Conservation (phyloP, 2,797 vertebrate species). For the Coreius guichenoti region DNA sequence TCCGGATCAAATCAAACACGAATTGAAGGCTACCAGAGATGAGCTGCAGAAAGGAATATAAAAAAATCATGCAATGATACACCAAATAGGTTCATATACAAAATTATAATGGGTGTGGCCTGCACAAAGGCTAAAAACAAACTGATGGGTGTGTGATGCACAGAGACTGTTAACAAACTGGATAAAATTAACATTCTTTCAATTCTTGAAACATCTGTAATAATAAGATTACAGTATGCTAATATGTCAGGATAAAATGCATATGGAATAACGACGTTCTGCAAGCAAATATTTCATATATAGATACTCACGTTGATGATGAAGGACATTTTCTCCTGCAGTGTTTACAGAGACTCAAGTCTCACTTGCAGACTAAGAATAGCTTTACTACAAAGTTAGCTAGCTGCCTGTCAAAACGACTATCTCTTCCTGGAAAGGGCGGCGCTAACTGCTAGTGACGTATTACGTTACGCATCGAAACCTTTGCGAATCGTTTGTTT, state of each 20-base stretch:
- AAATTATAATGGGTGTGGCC: not conserved
- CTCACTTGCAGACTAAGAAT: not conserved
- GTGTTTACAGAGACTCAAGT: not conserved
- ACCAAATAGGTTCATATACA: not conserved
- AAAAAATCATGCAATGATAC: not conserved
- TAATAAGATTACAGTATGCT: too few species aligned
- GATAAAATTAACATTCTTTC: not conserved
- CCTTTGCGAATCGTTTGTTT: not conserved
- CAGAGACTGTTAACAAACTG: not conserved
- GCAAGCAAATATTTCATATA: not conserved
- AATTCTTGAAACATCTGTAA: not conserved
- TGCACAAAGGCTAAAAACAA: slow-evolving; percentile 1
- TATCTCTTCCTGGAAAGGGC: slow-evolving; percentile 6
- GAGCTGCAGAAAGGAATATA: slow-evolving; percentile 64
- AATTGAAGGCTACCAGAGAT: slow-evolving; percentile 69
- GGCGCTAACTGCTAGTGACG: not conserved
- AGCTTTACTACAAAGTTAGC: not conserved
- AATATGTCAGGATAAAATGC: not conserved
- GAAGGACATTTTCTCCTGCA: slow-evolving; percentile 22
- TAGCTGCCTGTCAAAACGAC: too few species aligned
- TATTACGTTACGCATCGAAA: not conserved
- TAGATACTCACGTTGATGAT: slow-evolving; percentile 28
- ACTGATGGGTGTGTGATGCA: not conserved
- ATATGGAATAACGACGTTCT: not conserved
- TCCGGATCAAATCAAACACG: slow-evolving; percentile 74